phyloP scores from a whole-genome alignment of 2,797 vertebrate species.

The Acomys russatus region DNA sequence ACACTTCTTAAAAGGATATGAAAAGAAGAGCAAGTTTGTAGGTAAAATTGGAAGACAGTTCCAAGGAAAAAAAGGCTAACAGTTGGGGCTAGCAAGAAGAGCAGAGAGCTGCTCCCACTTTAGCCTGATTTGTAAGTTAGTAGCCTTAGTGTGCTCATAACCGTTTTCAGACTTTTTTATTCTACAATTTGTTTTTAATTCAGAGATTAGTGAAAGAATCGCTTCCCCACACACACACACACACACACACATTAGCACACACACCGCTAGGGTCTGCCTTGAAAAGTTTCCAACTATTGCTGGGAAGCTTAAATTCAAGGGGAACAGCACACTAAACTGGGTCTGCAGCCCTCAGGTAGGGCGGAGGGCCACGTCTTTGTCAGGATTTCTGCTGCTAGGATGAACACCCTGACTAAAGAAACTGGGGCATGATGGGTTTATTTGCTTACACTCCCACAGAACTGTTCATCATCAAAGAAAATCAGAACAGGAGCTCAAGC shows the following conservation, averaged over 20 bases:
- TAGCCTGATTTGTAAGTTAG: slow-evolving; percentile 49
- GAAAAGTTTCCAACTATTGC: neutral
- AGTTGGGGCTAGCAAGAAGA: slow-evolving; percentile 32
- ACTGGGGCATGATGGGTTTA: neutral
- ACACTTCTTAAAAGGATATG: neutral
- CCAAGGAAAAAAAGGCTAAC: slow-evolving; percentile 44
- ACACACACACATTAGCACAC: neutral
- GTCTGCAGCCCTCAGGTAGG: slow-evolving; percentile 6
- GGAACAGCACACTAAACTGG: slow-evolving; percentile 49
- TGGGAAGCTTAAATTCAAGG: slow-evolving; percentile 47
- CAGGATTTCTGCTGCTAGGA: neutral
- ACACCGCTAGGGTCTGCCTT: slow-evolving; percentile 14
- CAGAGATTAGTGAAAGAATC: slow-evolving; percentile 51
- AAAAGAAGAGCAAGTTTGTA: slow-evolving; percentile 41
- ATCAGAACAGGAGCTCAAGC: too few species aligned
- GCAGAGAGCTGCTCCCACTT: neutral
- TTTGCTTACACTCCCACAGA: neutral
- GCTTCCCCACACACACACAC: neutral
- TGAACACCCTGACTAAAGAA: neutral
- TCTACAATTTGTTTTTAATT: slow-evolving; percentile 53
- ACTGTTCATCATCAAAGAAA: too few species aligned
- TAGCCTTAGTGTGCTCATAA: neutral
- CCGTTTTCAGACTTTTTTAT: slow-evolving; percentile 56
- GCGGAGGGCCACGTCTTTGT: slow-evolving; percentile 89
- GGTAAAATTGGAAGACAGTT: neutral